These are phyloP conservation scores for Ylistrum balloti DNA, from an alignment of 1,140 invertebrate species.

Conservation along the genomic window DNA sequence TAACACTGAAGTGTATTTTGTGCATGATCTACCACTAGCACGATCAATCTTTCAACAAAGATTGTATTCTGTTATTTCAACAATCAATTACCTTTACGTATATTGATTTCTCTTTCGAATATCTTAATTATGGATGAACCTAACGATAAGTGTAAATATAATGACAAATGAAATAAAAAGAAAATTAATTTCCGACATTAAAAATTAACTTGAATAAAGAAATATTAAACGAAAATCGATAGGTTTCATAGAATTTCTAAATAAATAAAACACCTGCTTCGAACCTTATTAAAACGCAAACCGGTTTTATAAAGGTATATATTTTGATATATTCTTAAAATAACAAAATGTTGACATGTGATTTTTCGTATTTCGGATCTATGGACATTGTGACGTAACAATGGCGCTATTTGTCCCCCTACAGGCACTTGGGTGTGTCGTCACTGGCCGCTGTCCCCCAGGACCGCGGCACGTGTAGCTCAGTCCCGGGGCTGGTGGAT, in stretches of 20 bases:
- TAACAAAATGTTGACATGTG: not conserved
- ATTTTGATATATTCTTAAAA: conserved; percentile 19
- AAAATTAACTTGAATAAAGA: too few species aligned
- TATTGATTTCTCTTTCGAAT: not conserved
- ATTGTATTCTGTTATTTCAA: not conserved
- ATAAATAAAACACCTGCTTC: too few species aligned
- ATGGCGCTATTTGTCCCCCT: conserved; percentile 37
- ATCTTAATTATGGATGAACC: not conserved
- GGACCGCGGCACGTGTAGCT: conserved; percentile 83
- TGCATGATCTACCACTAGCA: not conserved
- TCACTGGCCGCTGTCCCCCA: conserved; percentile 76
- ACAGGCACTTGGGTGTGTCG: conserved; percentile 85
- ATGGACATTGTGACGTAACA: not conserved
- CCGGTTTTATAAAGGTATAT: not conserved
- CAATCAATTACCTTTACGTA: not conserved
- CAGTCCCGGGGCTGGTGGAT: conserved; percentile 81
- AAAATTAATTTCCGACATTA: not conserved
- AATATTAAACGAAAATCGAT: not conserved
- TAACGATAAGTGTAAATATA: not conserved
- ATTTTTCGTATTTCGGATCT: not conserved
- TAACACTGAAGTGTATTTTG: not conserved
- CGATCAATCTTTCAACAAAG: not conserved
- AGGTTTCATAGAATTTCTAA: too few species aligned
- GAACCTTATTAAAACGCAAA: not conserved
- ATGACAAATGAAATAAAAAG: too few species aligned